Conservation (phyloP, 2,888 invertebrate genomes). For the Trilocha varians region DNA sequence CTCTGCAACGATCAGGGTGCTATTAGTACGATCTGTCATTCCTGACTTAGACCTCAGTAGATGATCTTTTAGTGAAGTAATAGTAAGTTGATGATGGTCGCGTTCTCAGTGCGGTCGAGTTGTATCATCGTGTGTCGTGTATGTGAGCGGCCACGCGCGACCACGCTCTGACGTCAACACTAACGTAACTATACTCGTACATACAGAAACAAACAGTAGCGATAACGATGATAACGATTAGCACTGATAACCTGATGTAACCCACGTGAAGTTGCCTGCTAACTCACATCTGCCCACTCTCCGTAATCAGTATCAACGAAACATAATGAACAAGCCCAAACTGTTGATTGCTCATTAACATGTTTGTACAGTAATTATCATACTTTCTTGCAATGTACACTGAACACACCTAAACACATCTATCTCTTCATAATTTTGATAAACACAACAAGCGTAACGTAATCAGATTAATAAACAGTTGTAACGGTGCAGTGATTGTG, state of each 20-base stretch:
- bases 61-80: too few species aligned
- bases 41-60: too few species aligned
- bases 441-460: too few species aligned
- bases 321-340: too few species aligned
- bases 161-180: conserved; percentile 39
- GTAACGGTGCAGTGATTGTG: neutral
- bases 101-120: conserved; percentile 4
- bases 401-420: too few species aligned
- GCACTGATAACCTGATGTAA: conserved; percentile 52
- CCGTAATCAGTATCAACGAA: too few species aligned
- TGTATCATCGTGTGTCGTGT: conserved; percentile 22
- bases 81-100: neutral
- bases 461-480: neutral
- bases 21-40: too few species aligned
- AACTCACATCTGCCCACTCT: conserved; percentile 1
- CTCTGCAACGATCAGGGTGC: too few species aligned
- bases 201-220: conserved; percentile 64
- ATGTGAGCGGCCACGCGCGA: conserved; percentile 13
- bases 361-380: too few species aligned
- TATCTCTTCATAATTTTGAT: too few species aligned
- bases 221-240: conserved; percentile 57
- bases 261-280: conserved; percentile 24
- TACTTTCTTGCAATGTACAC: too few species aligned
- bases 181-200: conserved; percentile 49
- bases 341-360: neutral